Evolutionary conservation across 1,140 invertebrate genomes (phyloP), one percentile per base, ranked within the genome.

Genomic region (Mamestra configurata): DNA sequence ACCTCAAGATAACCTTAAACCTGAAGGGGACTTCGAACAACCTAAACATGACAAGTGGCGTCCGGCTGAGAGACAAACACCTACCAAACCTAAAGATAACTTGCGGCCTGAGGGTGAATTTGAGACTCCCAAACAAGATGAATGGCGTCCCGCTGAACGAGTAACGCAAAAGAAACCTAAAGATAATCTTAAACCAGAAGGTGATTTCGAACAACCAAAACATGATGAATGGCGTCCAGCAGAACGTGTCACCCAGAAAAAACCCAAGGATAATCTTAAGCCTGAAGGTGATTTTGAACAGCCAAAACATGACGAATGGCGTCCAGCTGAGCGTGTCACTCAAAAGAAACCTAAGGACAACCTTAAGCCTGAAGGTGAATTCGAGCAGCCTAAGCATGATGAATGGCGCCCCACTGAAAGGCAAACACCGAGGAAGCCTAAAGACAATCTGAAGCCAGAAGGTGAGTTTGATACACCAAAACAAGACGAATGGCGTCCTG

Each of bases 361-460:
- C 84, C 82, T 97, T 0, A 95, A 90, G 81, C 95, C 96, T 0
- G 97, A 97, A 92, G 96, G 96, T 53, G 95, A 96, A 64, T 96
- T 97, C 89, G 94, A 95, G 72, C 87, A 91, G 64, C 95, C 95
- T 4, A 79, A 95, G 94, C 55, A 95, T 92, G 68, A 96, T 6
- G 49, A 88, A 66, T 92, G 95, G 86, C 95, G 92, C 66, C 93
- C 95, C 27, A 97, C 97, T 84, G 97, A 97, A 46, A 88, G 89
- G 66, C 95, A 93, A 13, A 95, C 95, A 83, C 96, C 82, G 55
- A 92, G 86, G n/a, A 94, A 92, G 84, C 95, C 95, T 1, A 88
- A 96, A 81, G 96, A 97, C 87, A 97, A 97, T 84, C 83, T 97
- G 0, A 94, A 92, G 75, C 95, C 96, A 5, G 97, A 97, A 93